Evolutionary conservation across 2,888 invertebrate species (phyloP).

Genomic region (Platynereis dumerilii): DNA sequence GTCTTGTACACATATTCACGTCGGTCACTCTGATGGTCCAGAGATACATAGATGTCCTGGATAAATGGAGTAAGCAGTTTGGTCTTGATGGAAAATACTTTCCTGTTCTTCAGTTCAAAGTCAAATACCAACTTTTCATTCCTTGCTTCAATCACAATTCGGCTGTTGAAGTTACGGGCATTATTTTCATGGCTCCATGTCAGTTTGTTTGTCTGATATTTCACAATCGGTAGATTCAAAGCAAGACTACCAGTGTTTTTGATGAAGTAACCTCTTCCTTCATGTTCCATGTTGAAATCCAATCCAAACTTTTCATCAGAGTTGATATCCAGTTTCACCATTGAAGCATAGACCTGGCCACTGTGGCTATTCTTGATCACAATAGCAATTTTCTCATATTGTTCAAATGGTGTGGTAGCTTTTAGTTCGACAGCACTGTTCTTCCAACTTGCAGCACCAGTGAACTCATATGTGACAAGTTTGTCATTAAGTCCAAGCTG

Average conservation of each 20-base stretch:
- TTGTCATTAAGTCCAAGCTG: too few relatives aligned
- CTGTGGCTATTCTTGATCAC: not conserved
- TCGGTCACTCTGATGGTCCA: slow-evolving; percentile 15
- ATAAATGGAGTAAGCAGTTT: slow-evolving; percentile 7
- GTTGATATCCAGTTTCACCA: slow-evolving; percentile 28
- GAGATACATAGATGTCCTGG: not conserved
- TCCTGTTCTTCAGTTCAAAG: slow-evolving; percentile 11
- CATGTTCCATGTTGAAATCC: slow-evolving; percentile 28
- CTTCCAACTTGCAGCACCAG: too few relatives aligned
- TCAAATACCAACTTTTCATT: slow-evolving; percentile 10
- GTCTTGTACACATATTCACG: not conserved
- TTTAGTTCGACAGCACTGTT: too few relatives aligned
- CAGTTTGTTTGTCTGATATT: slow-evolving; percentile 18
- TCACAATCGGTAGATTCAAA: slow-evolving; percentile 29
- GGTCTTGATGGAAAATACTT: slow-evolving; percentile 11
- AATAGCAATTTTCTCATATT: not conserved
- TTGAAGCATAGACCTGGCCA: slow-evolving; percentile 15
- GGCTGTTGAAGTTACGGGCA: slow-evolving; percentile 18
- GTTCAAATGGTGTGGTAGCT: not conserved
- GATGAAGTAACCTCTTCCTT: slow-evolving; percentile 19
- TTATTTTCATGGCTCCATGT: slow-evolving; percentile 33
- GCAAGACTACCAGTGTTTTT: slow-evolving; percentile 29
- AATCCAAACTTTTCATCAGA: slow-evolving; percentile 23
- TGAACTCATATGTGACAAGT: too few relatives aligned
- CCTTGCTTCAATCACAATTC: slow-evolving; percentile 23